Percentiles rank a stretch among this genome's conserved stretches.
phyloP scores from a whole-genome alignment of 1,140 invertebrate species.

The Rhizoglyphus robini region DNA sequence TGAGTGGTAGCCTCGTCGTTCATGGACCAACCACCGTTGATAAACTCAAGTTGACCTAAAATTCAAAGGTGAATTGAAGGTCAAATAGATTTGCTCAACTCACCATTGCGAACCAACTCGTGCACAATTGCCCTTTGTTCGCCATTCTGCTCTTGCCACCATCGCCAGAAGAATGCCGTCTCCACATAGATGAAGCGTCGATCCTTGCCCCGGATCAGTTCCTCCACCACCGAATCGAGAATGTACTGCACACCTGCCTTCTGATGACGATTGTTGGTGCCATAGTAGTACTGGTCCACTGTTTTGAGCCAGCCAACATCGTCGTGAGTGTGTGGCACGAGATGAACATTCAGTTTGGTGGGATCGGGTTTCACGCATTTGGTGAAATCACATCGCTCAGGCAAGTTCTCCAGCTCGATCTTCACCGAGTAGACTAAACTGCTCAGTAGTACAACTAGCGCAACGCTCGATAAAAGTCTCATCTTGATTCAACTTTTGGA shows the following conservation, averaged over 20 bases:
- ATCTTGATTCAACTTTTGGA: too few species aligned
- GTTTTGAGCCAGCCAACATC: slow-evolving; percentile 42
- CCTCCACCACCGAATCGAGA: too few species aligned
- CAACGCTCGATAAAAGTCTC: too few species aligned
- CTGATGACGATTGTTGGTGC: background rate
- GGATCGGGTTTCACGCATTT: slow-evolving; percentile 42
- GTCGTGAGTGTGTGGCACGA: slow-evolving; percentile 45
- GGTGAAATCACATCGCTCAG: slow-evolving; percentile 33
- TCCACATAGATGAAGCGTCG: slow-evolving; percentile 45
- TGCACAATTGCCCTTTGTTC: slow-evolving; percentile 37
- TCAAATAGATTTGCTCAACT: background rate
- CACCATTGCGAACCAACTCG: slow-evolving; percentile 40
- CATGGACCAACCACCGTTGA: slow-evolving; percentile 67
- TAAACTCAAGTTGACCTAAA: slow-evolving; percentile 81
- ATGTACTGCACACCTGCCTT: slow-evolving; percentile 67
- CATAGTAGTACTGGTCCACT: too few species aligned
- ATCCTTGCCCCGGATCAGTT: slow-evolving; percentile 53
- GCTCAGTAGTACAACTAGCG: too few species aligned
- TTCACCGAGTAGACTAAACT: background rate
- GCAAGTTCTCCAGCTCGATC: slow-evolving; percentile 5
- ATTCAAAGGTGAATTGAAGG: background rate
- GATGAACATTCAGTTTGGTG: slow-evolving; percentile 58
- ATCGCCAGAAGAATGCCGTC: slow-evolving; percentile 85
- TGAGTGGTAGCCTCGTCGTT: too few species aligned
- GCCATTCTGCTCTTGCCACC: slow-evolving; percentile 68